Evolutionary conservation across 2,113 vertebrate genomes (phyloP).

Genomic region (Stomatorhinus ivindoensis): DNA sequence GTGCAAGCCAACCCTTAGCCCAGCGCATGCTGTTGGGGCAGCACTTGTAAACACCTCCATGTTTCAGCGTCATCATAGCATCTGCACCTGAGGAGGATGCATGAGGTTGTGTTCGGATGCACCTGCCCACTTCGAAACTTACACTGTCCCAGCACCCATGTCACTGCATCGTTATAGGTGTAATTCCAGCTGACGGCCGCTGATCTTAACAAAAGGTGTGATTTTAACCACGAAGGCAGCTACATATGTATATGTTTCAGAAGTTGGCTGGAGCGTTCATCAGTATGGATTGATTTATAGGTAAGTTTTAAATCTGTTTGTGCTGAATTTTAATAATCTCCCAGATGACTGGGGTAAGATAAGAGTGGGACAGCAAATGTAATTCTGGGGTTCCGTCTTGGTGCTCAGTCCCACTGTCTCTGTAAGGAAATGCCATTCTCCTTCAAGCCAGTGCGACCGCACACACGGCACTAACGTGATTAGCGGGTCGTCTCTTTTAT

Average conservation of each 20-base stretch:
- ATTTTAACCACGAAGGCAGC: background rate
- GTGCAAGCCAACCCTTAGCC: background rate
- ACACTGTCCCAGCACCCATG: background rate
- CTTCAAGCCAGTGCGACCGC: background rate
- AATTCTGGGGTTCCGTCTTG: background rate
- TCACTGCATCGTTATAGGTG: background rate
- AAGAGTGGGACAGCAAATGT: background rate
- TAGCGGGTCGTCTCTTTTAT: constrained; percentile 13
- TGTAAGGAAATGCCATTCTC: background rate
- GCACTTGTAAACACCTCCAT: background rate
- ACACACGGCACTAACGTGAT: constrained; percentile 15
- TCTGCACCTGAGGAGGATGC: background rate
- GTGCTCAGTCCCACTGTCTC: background rate
- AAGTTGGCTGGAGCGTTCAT: background rate
- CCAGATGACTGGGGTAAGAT: background rate
- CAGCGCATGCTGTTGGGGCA: background rate
- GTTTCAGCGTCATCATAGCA: background rate
- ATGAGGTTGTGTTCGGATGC: background rate
- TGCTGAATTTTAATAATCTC: background rate
- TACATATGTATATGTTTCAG: background rate
- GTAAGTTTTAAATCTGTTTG: background rate
- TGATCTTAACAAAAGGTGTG: background rate
- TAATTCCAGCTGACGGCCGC: background rate
- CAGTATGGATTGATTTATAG: background rate
- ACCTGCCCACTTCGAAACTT: background rate